phyloP scores from a whole-genome alignment of 35 echinoderm and acorn worm genomes.

The Holothuria glaberrima region DNA sequence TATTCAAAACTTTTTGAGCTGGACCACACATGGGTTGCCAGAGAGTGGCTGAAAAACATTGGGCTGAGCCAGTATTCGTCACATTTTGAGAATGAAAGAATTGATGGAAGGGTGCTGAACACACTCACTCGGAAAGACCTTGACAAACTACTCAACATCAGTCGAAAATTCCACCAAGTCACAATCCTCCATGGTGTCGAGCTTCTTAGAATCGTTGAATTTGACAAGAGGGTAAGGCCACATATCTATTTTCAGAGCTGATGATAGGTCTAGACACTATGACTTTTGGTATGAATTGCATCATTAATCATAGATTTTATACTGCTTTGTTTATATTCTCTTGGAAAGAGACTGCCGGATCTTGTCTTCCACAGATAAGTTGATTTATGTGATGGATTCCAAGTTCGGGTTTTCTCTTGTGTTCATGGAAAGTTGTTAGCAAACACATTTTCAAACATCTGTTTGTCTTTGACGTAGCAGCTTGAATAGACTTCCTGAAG shows the following conservation, averaged over 20 bases:
- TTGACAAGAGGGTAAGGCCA: conserved; percentile 87
- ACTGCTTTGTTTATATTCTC: no score
- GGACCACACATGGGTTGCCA: conserved; percentile 92
- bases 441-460: no score
- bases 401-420: no score
- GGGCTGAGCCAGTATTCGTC: conserved; percentile 77
- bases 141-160: conserved; percentile 89
- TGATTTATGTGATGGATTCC: no score
- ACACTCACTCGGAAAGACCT: conserved; percentile 87
- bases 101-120: conserved; percentile 94
- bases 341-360: no score
- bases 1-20: conserved; percentile 75
- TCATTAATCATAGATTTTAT: no score
- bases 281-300: no score
- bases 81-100: conserved; percentile 78
- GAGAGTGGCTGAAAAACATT: conserved; percentile 86
- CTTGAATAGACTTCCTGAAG: no score
- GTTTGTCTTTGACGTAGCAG: no score
- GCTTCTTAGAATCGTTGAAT: conserved; percentile 80
- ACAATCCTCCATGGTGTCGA: conserved; percentile 91
- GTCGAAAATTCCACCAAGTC: conserved; percentile 93
- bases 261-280: background rate
- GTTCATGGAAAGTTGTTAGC: no score
- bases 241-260: background rate
- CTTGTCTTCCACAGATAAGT: no score